Evolutionary conservation across 1,140 invertebrate genomes (phyloP).

Genomic region (Micrasema longulum): DNA sequence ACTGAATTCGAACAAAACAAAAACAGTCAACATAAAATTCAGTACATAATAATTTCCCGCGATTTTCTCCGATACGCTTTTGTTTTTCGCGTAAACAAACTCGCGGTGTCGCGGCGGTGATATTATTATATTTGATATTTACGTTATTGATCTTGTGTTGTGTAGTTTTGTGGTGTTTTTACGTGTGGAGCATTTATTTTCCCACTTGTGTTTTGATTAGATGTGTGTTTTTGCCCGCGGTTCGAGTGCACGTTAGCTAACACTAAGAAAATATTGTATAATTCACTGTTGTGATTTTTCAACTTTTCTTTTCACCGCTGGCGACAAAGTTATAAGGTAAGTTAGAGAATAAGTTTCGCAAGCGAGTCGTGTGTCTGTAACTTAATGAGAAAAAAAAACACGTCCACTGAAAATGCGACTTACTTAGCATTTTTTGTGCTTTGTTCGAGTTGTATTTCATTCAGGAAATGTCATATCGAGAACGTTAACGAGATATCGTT

Average conservation of each 20-base stretch:
- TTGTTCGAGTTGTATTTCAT: too few species aligned
- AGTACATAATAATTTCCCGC: constrained; percentile 1
- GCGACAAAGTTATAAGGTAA: constrained; percentile 23
- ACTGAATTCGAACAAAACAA: constrained; percentile 23
- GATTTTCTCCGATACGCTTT: constrained; percentile 27
- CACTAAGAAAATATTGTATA: background rate
- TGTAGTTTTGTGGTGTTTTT: constrained; percentile 1
- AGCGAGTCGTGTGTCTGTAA: background rate
- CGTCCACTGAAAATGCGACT: too few species aligned
- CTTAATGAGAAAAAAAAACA: too few species aligned
- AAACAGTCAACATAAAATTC: constrained; percentile 12
- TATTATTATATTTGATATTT: background rate
- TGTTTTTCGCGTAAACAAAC: constrained; percentile 17
- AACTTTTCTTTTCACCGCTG: constrained; percentile 4
- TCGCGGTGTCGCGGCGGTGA: background rate
- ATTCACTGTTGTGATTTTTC: constrained; percentile 21
- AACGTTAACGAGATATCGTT: too few species aligned
- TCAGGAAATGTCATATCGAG: too few species aligned
- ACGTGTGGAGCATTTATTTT: background rate
- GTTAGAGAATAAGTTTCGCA: background rate
- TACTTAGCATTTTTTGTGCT: too few species aligned
- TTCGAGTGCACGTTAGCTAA: constrained; percentile 4
- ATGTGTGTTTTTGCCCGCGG: background rate
- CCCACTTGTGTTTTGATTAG: background rate
- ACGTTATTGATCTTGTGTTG: background rate